phyloP scores from a whole-genome alignment of 2,888 invertebrate genomes.

The Cataglyphis livida region DNA sequence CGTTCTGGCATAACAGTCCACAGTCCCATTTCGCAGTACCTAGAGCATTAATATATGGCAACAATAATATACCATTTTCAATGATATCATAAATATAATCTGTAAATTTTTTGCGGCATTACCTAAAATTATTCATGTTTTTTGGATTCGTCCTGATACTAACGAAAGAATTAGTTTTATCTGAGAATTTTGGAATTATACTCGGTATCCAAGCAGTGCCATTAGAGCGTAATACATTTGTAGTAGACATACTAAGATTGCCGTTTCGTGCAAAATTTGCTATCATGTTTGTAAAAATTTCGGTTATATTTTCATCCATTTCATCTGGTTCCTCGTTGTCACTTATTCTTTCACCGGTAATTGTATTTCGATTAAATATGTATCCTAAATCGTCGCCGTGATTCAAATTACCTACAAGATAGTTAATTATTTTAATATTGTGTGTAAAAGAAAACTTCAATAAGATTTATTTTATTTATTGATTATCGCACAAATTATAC shows the following conservation, averaged over 20 bases:
- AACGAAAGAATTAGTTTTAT: conserved; percentile 86
- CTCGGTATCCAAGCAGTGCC: neutral
- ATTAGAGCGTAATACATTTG: conserved; percentile 78
- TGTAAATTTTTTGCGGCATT: conserved; percentile 20
- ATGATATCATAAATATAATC: neutral
- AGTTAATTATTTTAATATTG: conserved; percentile 9
- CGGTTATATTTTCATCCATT: conserved; percentile 89
- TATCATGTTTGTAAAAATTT: conserved; percentile 89
- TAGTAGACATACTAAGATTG: conserved; percentile 78
- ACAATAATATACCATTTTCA: neutral
- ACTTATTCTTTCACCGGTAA: conserved; percentile 70
- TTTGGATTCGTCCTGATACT: conserved; percentile 86
- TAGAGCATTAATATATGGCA: conserved; percentile 68
- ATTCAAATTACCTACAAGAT: conserved; percentile 62
- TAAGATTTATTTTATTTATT: neutral
- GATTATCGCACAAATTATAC: conserved; percentile 18
- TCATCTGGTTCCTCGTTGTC: conserved; percentile 82
- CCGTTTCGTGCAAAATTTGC: conserved; percentile 89
- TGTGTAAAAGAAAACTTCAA: neutral
- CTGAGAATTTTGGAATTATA: conserved; percentile 68
- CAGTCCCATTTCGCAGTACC: conserved; percentile 90
- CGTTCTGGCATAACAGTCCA: conserved; percentile 89
- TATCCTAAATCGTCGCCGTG: conserved; percentile 80
- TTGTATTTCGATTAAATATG: conserved; percentile 75
- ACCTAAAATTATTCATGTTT: conserved; percentile 83